Evolutionary conservation across 2,888 invertebrate genomes (phyloP), one percentile per base, ranked within the genome.

Genomic region (Lysandra coridon): DNA sequence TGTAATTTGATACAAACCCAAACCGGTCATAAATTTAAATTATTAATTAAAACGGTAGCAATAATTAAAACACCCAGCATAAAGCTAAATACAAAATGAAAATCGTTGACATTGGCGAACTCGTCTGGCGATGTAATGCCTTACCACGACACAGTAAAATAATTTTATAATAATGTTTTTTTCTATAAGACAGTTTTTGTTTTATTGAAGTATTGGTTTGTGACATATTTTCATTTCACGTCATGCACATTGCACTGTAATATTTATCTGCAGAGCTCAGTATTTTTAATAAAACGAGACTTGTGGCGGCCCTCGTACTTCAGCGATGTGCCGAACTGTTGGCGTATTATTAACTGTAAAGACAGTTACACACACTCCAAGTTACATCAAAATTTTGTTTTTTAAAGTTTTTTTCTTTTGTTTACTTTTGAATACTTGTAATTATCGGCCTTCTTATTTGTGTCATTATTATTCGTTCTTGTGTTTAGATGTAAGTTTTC

Each of bases 291-390:
- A 76, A 57, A 76, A 76, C 76, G 23, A 4, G 53, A 1, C 53
- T 53, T 57, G 76, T 30, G 49, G 76, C 53, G 4, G 53, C 10
- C 49, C 75, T 75, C 49, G 76, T 76, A 53, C 33, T 49, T 75
- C 49, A 53, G 75, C 53, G 37, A 76, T 37, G 76, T 76, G 76
- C 76, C 57, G 76, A 76, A 76, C 76, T 76, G 57, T 76, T 76
- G n/a, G 53, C 57, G 75, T 75, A 49, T 75, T 75, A 75, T 49
- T 23, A 75, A 75, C 12, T 53, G 4, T 53, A 53, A 76, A 33
- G 76, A 14, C 12, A 1, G 6, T 57, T 76, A 10, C 12, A 23
- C 57, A 33, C 57, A 69, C 33, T 23, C 30, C 3, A 30, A 12
- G 64, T 30, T 64, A 64, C 2, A 30, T 30, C 3, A 53, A 53